These are phyloP conservation scores for Syngnathus acus DNA, from an alignment of 2,797 vertebrate genomes.

Conservation along the genomic window DNA sequence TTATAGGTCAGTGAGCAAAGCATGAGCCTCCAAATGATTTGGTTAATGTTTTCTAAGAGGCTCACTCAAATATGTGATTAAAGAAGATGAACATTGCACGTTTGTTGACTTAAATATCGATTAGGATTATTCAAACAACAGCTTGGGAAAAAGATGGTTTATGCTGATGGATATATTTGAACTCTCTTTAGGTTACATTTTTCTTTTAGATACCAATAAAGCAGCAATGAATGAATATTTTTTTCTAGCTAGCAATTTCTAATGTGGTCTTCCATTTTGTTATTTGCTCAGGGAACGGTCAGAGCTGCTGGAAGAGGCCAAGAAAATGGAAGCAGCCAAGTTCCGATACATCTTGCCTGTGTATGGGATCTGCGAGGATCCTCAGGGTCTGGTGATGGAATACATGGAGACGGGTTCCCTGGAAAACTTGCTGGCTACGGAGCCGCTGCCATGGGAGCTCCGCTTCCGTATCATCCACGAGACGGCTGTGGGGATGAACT, in stretches of 20 bases:
- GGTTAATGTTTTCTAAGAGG: conserved; percentile 28
- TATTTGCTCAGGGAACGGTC: conserved; percentile 77
- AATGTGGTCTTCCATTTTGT: not conserved
- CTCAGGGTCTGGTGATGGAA: conserved; percentile 94
- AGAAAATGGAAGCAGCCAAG: conserved; percentile 98
- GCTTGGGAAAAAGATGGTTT: too few relatives aligned
- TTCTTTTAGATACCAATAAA: too few relatives aligned
- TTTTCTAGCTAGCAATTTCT: not conserved
- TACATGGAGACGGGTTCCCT: conserved; percentile 97
- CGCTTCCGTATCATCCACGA: conserved; percentile 95
- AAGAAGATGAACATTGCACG: not conserved
- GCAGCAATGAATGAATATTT: too few relatives aligned
- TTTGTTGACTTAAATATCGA: not conserved
- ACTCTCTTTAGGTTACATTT: too few relatives aligned
- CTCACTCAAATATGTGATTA: not conserved
- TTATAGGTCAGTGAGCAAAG: conserved; percentile 13
- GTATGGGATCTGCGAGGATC: conserved; percentile 91
- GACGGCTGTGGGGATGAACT: conserved; percentile 97
- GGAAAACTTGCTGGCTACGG: conserved; percentile 85
- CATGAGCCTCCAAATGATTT: not conserved
- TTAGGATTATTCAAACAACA: too few relatives aligned
- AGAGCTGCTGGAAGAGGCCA: conserved; percentile 90
- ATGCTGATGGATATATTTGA: too few relatives aligned
- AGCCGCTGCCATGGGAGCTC: conserved; percentile 90
- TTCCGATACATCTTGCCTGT: conserved; percentile 94